These are phyloP conservation scores for Bellardia bayeri DNA, from an alignment of 2,888 invertebrate species.

Conservation along the genomic window DNA sequence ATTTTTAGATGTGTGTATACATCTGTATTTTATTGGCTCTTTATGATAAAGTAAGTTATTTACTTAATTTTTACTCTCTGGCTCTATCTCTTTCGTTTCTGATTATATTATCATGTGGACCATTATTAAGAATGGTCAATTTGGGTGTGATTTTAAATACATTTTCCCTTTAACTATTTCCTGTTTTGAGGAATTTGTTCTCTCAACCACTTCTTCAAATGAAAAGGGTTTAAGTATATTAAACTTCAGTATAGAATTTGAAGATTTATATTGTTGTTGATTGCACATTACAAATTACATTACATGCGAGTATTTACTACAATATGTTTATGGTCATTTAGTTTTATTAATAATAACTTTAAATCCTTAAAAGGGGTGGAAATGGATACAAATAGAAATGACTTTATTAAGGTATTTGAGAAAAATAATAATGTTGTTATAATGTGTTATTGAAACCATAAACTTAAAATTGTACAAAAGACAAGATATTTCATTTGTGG, in stretches of 20 bases:
- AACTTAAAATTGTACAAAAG: too few relatives aligned
- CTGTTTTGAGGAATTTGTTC: conserved; percentile 20
- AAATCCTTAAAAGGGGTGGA: too few relatives aligned
- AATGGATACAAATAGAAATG: too few relatives aligned
- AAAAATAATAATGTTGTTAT: too few relatives aligned
- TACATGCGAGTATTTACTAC: not conserved
- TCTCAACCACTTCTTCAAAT: not conserved
- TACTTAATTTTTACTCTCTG: not conserved
- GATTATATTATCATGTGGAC: conserved; percentile 17
- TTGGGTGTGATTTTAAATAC: conserved; percentile 47
- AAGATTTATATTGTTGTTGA: not conserved
- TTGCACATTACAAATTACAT: conserved; percentile 4
- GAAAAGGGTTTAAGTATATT: not conserved
- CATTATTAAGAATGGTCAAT: conserved; percentile 45
- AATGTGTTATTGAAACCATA: too few relatives aligned
- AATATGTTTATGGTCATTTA: conserved; percentile 7
- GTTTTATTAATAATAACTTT: not conserved
- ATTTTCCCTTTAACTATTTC: conserved; percentile 47
- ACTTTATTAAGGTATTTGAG: not conserved
- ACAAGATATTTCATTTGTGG: too few relatives aligned
- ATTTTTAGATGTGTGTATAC: conserved; percentile 41
- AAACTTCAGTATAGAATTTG: not conserved
- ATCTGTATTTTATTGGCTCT: conserved; percentile 50
- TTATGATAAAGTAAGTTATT: conserved; percentile 24
- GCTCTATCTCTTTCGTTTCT: not conserved